Conservation (phyloP, 2,888 invertebrate genomes). For the Eupithecia centaureata region DNA sequence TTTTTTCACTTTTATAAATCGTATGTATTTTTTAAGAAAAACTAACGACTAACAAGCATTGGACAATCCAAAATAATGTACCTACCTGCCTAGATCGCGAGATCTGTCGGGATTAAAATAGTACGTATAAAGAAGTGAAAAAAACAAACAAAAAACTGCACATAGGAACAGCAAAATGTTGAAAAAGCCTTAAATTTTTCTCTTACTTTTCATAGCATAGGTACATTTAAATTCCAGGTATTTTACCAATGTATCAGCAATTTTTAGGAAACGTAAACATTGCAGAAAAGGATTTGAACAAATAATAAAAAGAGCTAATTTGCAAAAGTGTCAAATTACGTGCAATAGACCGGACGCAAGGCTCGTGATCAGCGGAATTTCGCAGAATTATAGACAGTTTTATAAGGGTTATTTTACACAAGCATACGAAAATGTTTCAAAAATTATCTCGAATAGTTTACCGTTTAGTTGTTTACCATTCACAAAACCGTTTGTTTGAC, state of each 20-base stretch:
- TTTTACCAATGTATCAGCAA: not conserved
- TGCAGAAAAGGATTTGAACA: not conserved
- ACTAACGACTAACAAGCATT: too few species aligned
- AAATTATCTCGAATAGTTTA: too few species aligned
- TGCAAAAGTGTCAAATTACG: conserved; percentile 36
- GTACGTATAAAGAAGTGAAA: too few species aligned
- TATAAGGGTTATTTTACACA: conserved; percentile 8
- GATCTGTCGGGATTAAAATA: too few species aligned
- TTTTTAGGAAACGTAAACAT: not conserved
- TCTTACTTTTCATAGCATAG: not conserved
- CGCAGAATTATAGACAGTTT: not conserved
- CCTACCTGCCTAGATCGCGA: too few species aligned
- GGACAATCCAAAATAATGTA: too few species aligned
- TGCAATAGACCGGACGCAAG: conserved; percentile 23
- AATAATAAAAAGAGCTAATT: conserved; percentile 5
- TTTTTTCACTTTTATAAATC: too few species aligned
- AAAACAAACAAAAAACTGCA: too few species aligned
- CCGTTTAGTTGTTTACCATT: too few species aligned
- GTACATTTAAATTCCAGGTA: not conserved
- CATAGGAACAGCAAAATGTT: too few species aligned
- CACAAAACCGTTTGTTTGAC: too few species aligned
- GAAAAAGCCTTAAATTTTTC: not conserved
- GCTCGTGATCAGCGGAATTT: conserved; percentile 18
- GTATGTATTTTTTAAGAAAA: too few species aligned
- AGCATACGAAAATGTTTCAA: not conserved